Conservation (phyloP, 2,797 vertebrate genomes). For the Acanthurus lineatus region DNA sequence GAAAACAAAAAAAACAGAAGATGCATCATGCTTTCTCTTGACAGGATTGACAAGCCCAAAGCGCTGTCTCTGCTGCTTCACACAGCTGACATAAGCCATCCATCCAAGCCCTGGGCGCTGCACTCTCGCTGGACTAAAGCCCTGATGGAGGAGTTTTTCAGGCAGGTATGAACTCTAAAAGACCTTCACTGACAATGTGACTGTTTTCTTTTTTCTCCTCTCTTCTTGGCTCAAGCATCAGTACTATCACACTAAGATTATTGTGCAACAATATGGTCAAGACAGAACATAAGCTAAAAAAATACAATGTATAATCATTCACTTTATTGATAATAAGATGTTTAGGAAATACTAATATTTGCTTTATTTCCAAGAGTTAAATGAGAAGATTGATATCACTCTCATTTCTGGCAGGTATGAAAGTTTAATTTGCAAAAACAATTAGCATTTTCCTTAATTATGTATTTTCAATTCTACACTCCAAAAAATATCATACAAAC, state of each 20-base stretch:
- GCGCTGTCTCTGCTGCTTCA: constrained; percentile 94
- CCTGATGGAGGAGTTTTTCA: constrained; percentile 96
- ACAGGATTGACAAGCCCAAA: constrained; percentile 92
- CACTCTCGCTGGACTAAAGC: constrained; percentile 95
- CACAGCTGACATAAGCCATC: constrained; percentile 95
- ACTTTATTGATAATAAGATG: neutral
- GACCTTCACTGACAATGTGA: neutral
- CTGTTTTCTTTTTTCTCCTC: neutral
- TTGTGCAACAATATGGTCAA: neutral
- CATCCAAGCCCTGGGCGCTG: constrained; percentile 93
- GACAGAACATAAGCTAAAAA: neutral
- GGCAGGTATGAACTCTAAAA: constrained; percentile 86
- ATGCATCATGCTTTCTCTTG: constrained; percentile 35
- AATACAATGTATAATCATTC: neutral
- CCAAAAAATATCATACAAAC: no score
- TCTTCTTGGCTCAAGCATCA: neutral
- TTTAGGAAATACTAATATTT: neutral
- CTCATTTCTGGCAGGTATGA: neutral
- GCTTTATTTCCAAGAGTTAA: no score
- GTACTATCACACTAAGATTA: neutral
- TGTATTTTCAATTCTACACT: no score
- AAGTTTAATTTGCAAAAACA: no score
- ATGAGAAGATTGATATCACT: neutral
- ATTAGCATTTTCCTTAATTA: no score
- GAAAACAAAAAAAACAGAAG: constrained; percentile 11